phyloP scores from a whole-genome alignment of 1,140 invertebrate genomes.

The Saccostrea cuccullata region DNA sequence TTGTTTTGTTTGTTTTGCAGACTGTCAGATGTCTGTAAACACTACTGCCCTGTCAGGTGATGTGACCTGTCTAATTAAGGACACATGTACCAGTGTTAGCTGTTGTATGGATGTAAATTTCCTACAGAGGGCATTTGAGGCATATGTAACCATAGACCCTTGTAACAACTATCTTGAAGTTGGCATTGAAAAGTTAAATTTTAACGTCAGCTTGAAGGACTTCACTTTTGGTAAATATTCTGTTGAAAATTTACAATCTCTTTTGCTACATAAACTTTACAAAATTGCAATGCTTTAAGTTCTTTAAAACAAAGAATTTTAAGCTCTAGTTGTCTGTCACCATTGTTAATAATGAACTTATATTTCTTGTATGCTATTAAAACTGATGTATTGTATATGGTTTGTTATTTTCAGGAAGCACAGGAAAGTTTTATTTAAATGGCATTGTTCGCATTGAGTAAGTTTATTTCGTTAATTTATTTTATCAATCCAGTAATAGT shows the following conservation, averaged over 20 bases:
- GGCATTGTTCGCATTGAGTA: slow-evolving; percentile 50
- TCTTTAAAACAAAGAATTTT: too few relatives aligned
- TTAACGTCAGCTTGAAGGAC: slow-evolving; percentile 46
- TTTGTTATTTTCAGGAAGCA: slow-evolving; percentile 37
- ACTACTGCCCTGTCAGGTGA: slow-evolving; percentile 39
- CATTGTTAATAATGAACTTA: too few relatives aligned
- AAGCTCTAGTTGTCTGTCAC: too few relatives aligned
- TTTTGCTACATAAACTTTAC: too few relatives aligned
- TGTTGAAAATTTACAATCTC: neutral
- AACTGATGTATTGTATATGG: too few relatives aligned
- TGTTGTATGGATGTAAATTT: slow-evolving; percentile 57
- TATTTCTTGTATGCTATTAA: too few relatives aligned
- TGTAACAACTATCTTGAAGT: slow-evolving; percentile 51
- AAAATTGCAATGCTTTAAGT: too few relatives aligned
- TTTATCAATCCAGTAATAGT: neutral
- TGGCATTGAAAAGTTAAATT: slow-evolving; percentile 55
- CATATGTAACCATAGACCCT: slow-evolving; percentile 50
- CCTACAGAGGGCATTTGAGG: slow-evolving; percentile 52
- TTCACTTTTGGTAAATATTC: neutral
- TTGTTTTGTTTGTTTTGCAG: slow-evolving; percentile 30
- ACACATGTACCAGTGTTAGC: slow-evolving; percentile 56
- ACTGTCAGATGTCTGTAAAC: slow-evolving; percentile 46
- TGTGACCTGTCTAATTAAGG: slow-evolving; percentile 53
- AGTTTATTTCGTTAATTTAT: slow-evolving; percentile 4
- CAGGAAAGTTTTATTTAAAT: slow-evolving; percentile 49